phyloP scores from a whole-genome alignment of 2,113 vertebrate species.

The Oenanthe oenanthe region DNA sequence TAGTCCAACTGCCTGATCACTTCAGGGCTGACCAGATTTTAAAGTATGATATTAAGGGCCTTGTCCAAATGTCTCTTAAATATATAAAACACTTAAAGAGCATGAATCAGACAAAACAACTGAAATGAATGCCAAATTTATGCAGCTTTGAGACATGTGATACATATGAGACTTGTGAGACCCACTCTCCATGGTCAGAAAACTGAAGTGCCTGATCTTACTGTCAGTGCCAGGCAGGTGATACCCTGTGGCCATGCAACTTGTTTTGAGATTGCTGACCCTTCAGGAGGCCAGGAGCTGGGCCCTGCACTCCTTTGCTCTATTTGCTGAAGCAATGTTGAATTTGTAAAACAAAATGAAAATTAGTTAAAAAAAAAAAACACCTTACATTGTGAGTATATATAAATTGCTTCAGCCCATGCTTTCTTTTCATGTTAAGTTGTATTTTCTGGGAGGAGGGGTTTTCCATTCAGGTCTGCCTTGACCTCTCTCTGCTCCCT shows the following conservation, averaged over 20 bases:
- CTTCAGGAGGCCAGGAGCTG: background rate
- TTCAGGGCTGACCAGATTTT: background rate
- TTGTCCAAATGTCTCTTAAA: background rate
- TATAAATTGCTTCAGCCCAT: background rate
- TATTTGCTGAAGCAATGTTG: background rate
- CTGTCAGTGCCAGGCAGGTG: background rate
- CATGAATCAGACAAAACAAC: background rate
- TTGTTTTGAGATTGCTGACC: background rate
- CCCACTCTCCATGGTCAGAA: background rate
- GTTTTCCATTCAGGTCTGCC: background rate
- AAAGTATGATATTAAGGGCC: background rate
- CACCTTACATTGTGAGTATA: background rate
- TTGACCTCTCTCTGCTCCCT: background rate
- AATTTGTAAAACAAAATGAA: background rate
- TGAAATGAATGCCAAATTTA: background rate
- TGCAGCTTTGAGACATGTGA: background rate
- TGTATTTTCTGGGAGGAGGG: background rate
- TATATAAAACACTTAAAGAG: background rate
- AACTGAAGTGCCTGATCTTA: background rate
- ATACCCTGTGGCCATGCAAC: rapidly evolving
- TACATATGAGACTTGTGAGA: background rate
- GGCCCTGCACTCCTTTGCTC: background rate
- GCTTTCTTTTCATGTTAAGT: background rate
- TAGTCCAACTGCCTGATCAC: background rate
- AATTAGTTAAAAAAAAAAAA: background rate